A percentile compares a stretch with the other conserved stretches of the same genome.
phyloP scores from a whole-genome alignment of 2,888 invertebrate species.

The Theodoxus fluviatilis region DNA sequence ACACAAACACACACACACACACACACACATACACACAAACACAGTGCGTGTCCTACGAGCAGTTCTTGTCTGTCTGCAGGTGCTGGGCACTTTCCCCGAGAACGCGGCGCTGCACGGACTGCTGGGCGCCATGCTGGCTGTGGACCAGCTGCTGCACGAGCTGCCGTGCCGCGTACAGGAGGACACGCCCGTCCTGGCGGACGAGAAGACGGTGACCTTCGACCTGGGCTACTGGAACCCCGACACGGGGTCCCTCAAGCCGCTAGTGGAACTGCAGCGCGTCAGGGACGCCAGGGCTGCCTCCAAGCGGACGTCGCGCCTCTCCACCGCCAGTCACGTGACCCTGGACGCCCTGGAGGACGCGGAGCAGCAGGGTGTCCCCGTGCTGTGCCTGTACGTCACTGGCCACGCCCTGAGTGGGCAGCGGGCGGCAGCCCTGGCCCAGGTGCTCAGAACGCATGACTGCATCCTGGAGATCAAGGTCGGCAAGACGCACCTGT shows the following conservation, averaged over 20 bases:
- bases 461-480: conserved; percentile 58
- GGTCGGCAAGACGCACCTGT: conserved; percentile 57
- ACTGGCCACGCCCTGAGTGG: conserved; percentile 53
- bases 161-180: conserved; percentile 38
- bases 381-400: conserved; percentile 58
- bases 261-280: conserved; percentile 54
- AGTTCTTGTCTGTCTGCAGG: no score
- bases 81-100: no score
- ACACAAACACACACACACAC: neutral
- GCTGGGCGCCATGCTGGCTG: conserved; percentile 51
- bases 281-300: conserved; percentile 42
- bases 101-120: no score
- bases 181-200: conserved; percentile 45
- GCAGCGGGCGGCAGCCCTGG: conserved; percentile 45
- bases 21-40: conserved; percentile 14
- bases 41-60: no score
- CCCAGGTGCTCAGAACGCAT: conserved; percentile 45
- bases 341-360: neutral
- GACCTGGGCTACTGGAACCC: conserved; percentile 56
- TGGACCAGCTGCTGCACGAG: conserved; percentile 51
- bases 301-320: conserved; percentile 43
- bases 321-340: conserved; percentile 37
- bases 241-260: conserved; percentile 49
- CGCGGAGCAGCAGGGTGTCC: conserved; percentile 40
- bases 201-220: conserved; percentile 55